Base-by-base conservation (phyloP, 1,140 invertebrate species). In the Drosophila sp. region DNA sequence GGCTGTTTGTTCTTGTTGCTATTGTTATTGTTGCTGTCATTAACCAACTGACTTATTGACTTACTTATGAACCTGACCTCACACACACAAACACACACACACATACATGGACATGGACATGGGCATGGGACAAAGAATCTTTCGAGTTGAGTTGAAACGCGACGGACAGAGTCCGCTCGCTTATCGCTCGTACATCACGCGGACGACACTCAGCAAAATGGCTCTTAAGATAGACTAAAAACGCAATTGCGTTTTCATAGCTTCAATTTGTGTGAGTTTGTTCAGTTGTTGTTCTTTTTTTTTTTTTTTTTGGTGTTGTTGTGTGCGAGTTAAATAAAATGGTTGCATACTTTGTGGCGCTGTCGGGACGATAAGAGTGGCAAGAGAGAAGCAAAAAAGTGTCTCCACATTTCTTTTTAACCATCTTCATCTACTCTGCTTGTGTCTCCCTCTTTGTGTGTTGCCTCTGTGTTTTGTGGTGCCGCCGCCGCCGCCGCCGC, bases 21-120 rank as follows among this genome's bases (percentile, higher is more conserved):
- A 60, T 11, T 64, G 47, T 35, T 64, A 56, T 29, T 80, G 71
- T 44, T 62, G 66, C 72, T 86, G 79, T 86, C 79, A 86, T 82
- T 87, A 84, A 89, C 84, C 80, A 80, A 85, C 66, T 90, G 75
- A 82, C 82, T 86, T 87, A 86, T 86, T 86, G 83, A 87, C 82
- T 82, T 82, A 82, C 81, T 86, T 87, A 86, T 87, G 81, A 86
- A 85, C 83, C 83, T 87, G 83, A 86, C 83, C 83, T 82, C 72
- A 76, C 82, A 73, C 83, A 81, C 72, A 74, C 73, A 57, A 58
- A 57, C 57, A 23, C 38, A 33, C 54, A 32, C 50, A 50, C n/a
- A 38, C 32, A 74, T 30, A 17, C 30, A 54, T 29, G 17, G 5
- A 38, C 44, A 50, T 47, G 2, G 8, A 25, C 8, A 38, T 38